Percentiles rank a stretch among this genome's conserved stretches.
phyloP scores from a whole-genome alignment of 2,797 vertebrate genomes.

The Sphenopsis melanotis region DNA sequence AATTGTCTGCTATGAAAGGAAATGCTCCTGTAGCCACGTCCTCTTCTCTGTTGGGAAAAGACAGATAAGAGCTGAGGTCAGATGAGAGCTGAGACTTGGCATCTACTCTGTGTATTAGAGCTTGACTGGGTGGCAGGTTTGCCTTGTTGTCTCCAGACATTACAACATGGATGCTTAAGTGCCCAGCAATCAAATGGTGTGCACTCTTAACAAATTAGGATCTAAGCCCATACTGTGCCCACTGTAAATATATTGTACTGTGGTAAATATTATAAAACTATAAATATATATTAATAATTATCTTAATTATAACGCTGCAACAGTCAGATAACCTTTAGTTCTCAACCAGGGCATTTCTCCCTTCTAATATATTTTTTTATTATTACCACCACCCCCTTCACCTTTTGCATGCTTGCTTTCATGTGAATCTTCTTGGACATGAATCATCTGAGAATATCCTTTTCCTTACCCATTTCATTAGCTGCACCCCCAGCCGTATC shows the following conservation, averaged over 20 bases:
- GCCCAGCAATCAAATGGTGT: background rate
- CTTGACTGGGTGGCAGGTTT: background rate
- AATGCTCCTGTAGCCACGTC: background rate
- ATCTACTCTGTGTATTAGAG: fast-evolving
- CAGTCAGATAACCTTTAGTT: background rate
- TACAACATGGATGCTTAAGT: background rate
- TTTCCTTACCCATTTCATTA: background rate
- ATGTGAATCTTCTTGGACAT: background rate
- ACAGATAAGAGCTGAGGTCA: background rate
- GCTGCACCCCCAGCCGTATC: background rate
- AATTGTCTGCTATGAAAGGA: background rate
- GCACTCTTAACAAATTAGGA: background rate
- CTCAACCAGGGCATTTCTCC: background rate
- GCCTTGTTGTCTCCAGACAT: background rate
- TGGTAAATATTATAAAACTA: background rate
- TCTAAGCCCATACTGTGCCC: background rate
- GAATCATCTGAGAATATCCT: background rate
- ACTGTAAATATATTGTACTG: background rate
- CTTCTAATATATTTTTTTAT: background rate
- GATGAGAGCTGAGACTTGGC: background rate
- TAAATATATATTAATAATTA: background rate
- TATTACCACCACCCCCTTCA: background rate
- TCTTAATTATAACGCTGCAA: background rate
- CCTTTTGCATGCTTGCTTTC: background rate
- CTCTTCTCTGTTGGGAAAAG: background rate